Conservation (phyloP, 1,140 invertebrate species). For the Mizuhopecten yessoensis region DNA sequence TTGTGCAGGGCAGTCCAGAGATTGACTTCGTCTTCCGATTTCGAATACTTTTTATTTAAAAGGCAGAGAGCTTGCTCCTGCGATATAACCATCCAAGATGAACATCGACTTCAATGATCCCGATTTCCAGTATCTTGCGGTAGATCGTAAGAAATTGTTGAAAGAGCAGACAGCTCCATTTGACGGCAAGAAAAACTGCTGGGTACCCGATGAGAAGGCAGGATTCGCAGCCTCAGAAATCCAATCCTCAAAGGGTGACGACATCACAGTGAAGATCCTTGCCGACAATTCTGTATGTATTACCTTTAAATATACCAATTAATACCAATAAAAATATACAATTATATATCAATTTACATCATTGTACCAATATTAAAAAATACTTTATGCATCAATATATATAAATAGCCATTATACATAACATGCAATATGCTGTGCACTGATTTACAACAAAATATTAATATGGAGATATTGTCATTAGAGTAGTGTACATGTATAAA, state of each 20-base stretch:
- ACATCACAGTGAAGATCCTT: slow-evolving; percentile 91
- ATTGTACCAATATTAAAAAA: too few species aligned
- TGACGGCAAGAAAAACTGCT: slow-evolving; percentile 99
- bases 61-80: slow-evolving; percentile 36
- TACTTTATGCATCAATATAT: too few species aligned
- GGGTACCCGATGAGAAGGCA: slow-evolving; percentile 99
- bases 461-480: too few species aligned
- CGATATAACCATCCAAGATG: slow-evolving; percentile 23
- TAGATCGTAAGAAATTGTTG: slow-evolving; percentile 81
- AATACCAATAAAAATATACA: too few species aligned
- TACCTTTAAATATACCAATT: too few species aligned
- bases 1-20: slow-evolving; percentile 11
- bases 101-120: slow-evolving; percentile 75
- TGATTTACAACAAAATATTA: too few species aligned
- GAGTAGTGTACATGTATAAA: too few species aligned
- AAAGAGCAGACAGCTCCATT: slow-evolving; percentile 84
- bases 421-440: too few species aligned
- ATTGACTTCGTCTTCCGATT: slow-evolving; percentile 17
- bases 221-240: slow-evolving; percentile 98
- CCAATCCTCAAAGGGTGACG: slow-evolving; percentile 98
- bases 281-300: slow-evolving; percentile 75
- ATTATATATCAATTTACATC: too few species aligned
- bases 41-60: neutral
- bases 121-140: slow-evolving; percentile 81
- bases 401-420: too few species aligned